phyloP scores from a whole-genome alignment of 1,140 invertebrate genomes.

The Sinella curviseta region DNA sequence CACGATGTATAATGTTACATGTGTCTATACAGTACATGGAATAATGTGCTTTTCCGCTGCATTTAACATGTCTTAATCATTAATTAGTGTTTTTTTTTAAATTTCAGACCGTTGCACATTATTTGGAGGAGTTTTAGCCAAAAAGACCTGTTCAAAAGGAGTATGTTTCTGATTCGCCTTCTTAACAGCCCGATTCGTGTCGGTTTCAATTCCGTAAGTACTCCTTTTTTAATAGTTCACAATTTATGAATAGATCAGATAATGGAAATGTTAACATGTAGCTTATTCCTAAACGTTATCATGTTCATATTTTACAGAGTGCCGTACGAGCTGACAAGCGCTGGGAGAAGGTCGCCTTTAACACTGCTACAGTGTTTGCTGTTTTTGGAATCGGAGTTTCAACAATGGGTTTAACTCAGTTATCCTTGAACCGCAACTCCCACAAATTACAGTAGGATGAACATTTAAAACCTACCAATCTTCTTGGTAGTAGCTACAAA shows the following conservation, averaged over 20 bases:
- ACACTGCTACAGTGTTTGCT: slow-evolving; percentile 18
- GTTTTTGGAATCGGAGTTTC: slow-evolving; percentile 23
- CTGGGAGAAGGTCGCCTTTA: slow-evolving; percentile 38
- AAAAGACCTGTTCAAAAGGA: neutral
- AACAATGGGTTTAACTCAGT: slow-evolving; percentile 24
- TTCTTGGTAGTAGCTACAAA: neutral
- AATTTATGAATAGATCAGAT: no score
- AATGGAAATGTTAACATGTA: no score
- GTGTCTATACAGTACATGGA: no score
- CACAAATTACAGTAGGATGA: slow-evolving; percentile 7
- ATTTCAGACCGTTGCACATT: neutral
- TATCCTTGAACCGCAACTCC: neutral
- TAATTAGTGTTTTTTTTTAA: neutral
- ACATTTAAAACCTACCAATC: neutral
- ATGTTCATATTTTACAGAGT: no score
- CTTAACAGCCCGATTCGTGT: slow-evolving; percentile 38
- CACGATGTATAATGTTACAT: no score
- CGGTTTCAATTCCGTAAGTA: slow-evolving; percentile 21
- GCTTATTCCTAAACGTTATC: no score
- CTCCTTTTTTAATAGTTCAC: neutral
- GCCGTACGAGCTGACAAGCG: slow-evolving; percentile 8
- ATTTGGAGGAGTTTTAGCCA: neutral
- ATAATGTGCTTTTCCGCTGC: no score
- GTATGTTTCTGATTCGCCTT: slow-evolving; percentile 38
- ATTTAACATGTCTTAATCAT: no score